A percentile compares a stretch with the other conserved stretches of the same genome.
Evolutionary conservation across 2,113 vertebrate species (phyloP).

Genomic region (Phaethornis superciliosus): DNA sequence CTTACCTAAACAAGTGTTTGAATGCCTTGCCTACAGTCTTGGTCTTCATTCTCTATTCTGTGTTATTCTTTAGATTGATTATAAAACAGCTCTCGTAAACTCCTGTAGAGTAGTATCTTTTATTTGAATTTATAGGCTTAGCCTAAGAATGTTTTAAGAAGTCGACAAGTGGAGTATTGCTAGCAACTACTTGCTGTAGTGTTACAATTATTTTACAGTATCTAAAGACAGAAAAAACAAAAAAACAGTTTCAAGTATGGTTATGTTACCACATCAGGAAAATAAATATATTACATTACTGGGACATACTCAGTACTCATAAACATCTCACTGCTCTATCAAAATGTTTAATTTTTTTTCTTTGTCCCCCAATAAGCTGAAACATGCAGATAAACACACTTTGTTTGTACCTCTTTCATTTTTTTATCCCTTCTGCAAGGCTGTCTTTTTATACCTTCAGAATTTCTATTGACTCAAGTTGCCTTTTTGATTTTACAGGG

Average conservation of each 20-base stretch:
- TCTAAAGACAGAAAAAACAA: neutral
- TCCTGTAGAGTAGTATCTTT: neutral
- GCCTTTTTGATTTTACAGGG: neutral
- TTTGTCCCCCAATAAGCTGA: neutral
- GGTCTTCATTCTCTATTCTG: neutral
- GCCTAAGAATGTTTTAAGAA: neutral
- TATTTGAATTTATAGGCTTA: neutral
- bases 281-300: neutral
- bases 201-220: neutral
- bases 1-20: neutral
- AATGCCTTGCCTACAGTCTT: rapidly evolving
- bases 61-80: neutral
- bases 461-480: neutral
- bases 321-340: neutral
- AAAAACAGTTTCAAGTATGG: neutral
- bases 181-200: neutral
- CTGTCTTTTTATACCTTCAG: neutral
- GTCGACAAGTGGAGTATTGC: neutral
- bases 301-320: neutral
- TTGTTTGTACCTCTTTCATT: neutral
- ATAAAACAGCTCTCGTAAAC: neutral
- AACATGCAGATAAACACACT: neutral
- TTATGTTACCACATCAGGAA: neutral
- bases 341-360: neutral
- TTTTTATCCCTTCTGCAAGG: neutral